Conservation (phyloP, 2,113 vertebrate species). For the Oncorhynchus nerka region DNA sequence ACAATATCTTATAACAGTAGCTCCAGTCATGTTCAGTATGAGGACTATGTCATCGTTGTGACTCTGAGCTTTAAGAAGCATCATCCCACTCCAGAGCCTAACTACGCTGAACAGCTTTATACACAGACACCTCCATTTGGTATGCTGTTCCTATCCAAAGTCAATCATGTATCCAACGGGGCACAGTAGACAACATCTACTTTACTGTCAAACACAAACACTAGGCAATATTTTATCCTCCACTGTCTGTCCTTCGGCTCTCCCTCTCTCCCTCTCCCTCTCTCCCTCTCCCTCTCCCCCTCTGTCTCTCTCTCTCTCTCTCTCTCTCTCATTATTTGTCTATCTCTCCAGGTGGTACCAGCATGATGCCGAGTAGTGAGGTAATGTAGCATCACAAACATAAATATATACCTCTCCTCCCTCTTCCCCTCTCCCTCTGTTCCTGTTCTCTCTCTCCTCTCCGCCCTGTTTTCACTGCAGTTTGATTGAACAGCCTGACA, state of each 20-base stretch:
- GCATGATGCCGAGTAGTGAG: not conserved
- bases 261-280: not conserved
- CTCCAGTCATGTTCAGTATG: too few species aligned
- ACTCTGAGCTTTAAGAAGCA: too few species aligned
- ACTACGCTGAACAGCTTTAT: not conserved
- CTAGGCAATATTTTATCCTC: constrained; percentile 17
- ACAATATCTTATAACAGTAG: too few species aligned
- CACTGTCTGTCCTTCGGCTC: not conserved
- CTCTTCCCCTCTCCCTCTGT: not conserved
- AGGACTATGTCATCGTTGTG: too few species aligned
- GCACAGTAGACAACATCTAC: constrained; percentile 30
- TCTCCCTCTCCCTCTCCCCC: not conserved
- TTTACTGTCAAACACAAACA: constrained; percentile 37
- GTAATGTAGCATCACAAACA: constrained; percentile 14
- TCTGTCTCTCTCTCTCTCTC: not conserved
- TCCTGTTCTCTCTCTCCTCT: not conserved
- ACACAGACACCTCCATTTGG: constrained; percentile 4
- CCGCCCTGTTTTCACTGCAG: not conserved
- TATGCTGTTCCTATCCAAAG: constrained; percentile 21
- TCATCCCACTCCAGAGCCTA: too few species aligned
- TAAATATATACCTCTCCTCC: constrained; percentile 12
- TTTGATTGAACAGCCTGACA: not conserved
- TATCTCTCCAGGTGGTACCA: not conserved
- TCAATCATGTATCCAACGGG: constrained; percentile 40
- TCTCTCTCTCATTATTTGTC: not conserved